These are phyloP conservation scores for Diadegma fenestrale DNA, from an alignment of 2,888 invertebrate species.

Conservation along the genomic window DNA sequence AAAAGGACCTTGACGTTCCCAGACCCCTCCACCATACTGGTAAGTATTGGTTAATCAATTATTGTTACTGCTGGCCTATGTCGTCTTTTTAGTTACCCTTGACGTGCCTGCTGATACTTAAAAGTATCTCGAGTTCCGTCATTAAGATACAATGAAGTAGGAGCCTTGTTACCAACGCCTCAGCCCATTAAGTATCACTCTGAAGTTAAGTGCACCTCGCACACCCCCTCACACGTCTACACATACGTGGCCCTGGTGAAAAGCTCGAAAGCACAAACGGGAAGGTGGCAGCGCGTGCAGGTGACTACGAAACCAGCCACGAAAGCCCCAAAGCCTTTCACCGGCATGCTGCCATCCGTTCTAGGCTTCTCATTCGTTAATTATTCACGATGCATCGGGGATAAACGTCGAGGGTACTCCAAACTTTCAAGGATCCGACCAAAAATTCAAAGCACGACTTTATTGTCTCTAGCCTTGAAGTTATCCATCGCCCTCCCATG, in stretches of 20 bases:
- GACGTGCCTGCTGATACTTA: background rate
- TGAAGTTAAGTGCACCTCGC: slow-evolving; percentile 42
- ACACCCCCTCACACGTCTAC: background rate
- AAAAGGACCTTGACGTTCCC: slow-evolving; percentile 78
- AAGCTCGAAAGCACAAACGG: slow-evolving; percentile 33
- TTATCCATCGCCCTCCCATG: background rate
- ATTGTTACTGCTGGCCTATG: slow-evolving; percentile 6
- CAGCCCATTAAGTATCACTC: slow-evolving; percentile 46
- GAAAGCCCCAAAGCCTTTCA: slow-evolving; percentile 22
- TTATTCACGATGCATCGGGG: slow-evolving; percentile 32
- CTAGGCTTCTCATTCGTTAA: slow-evolving; percentile 28
- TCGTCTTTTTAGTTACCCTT: background rate
- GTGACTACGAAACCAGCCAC: slow-evolving; percentile 37
- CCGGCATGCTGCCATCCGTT: slow-evolving; percentile 2
- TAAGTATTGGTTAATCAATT: slow-evolving; percentile 67
- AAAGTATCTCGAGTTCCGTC: background rate
- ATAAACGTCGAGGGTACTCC: slow-evolving; percentile 34
- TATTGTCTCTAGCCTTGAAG: slow-evolving; percentile 10
- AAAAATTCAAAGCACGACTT: slow-evolving; percentile 40
- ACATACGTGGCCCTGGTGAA: slow-evolving; percentile 18
- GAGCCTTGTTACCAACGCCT: slow-evolving; percentile 23
- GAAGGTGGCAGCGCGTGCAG: slow-evolving; percentile 16
- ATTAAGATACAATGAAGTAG: slow-evolving; percentile 11
- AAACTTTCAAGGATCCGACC: slow-evolving; percentile 16
- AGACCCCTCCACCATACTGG: slow-evolving; percentile 76